These are phyloP conservation scores for Argyrosomus regius DNA, from an alignment of 2,797 vertebrate genomes.

Conservation along the genomic window DNA sequence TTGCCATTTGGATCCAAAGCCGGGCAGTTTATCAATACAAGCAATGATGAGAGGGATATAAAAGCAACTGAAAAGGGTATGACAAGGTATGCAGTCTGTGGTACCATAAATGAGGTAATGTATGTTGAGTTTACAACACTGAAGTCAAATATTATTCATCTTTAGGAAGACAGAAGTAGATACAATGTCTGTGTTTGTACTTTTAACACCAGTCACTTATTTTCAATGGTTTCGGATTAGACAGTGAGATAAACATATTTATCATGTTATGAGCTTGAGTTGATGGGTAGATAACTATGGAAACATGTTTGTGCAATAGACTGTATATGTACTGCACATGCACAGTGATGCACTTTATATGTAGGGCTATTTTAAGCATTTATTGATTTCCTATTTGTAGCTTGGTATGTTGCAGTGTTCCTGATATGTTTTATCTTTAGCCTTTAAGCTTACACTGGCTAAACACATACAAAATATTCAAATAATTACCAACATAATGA, in stretches of 20 bases:
- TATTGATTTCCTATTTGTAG: conserved; percentile 25
- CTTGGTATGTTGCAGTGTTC: neutral
- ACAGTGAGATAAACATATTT: neutral
- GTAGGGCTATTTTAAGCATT: conserved; percentile 13
- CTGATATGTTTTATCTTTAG: neutral
- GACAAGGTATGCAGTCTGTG: neutral
- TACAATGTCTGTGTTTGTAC: neutral
- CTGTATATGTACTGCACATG: neutral
- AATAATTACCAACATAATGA: neutral
- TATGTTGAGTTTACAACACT: neutral
- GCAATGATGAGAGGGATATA: neutral
- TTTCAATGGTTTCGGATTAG: neutral
- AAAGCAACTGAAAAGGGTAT: too few relatives aligned
- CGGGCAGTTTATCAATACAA: neutral
- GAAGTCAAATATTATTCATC: neutral
- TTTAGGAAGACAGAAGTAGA: neutral
- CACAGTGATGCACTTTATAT: neutral
- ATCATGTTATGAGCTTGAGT: neutral
- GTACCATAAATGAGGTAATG: neutral
- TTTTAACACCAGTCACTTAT: neutral
- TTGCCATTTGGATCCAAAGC: neutral
- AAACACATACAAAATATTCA: neutral
- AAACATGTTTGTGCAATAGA: neutral
- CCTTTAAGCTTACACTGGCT: neutral
- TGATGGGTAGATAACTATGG: neutral